Percentiles rank a stretch among this genome's conserved stretches.
These are phyloP conservation scores for Mactromeris polynyma DNA, from an alignment of 2,888 invertebrate genomes.

Conservation along the genomic window DNA sequence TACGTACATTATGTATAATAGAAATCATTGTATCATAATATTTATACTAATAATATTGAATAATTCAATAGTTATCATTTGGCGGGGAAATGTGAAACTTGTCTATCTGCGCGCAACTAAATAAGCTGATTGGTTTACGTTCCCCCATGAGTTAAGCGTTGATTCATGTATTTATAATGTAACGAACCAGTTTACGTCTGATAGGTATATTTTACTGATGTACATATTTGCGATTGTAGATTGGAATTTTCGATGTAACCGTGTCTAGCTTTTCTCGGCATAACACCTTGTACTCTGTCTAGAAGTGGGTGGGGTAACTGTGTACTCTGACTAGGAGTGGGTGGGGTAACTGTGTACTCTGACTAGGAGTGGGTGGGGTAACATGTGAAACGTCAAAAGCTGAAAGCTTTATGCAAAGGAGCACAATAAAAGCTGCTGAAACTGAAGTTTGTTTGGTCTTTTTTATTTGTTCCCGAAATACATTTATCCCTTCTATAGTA, in stretches of 20 bases:
- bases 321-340: not conserved
- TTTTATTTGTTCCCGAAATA: not conserved
- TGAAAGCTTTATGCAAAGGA: constrained; percentile 4
- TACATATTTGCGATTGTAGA: not conserved
- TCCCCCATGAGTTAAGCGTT: not conserved
- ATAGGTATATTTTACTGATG: not conserved
- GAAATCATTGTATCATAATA: not conserved
- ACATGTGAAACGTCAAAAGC: not conserved
- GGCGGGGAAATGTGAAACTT: too few species aligned
- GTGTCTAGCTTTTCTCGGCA: not conserved
- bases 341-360: constrained; percentile 6
- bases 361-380: not conserved
- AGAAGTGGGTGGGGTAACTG: not conserved
- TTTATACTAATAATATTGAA: not conserved
- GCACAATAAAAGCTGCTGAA: constrained; percentile 13
- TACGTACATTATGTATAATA: not conserved
- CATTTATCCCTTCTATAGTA: too few species aligned
- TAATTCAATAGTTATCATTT: too few species aligned
- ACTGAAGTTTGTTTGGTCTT: not conserved
- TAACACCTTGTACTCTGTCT: not conserved
- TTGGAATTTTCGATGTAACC: not conserved
- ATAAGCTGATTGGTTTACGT: too few species aligned
- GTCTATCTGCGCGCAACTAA: too few species aligned
- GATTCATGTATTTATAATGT: not conserved
- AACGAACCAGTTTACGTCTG: not conserved